Percentiles rank a stretch among this genome's conserved stretches.
These are phyloP conservation scores for Xenops minutus DNA, from an alignment of 2,797 vertebrate species.

Conservation along the genomic window DNA sequence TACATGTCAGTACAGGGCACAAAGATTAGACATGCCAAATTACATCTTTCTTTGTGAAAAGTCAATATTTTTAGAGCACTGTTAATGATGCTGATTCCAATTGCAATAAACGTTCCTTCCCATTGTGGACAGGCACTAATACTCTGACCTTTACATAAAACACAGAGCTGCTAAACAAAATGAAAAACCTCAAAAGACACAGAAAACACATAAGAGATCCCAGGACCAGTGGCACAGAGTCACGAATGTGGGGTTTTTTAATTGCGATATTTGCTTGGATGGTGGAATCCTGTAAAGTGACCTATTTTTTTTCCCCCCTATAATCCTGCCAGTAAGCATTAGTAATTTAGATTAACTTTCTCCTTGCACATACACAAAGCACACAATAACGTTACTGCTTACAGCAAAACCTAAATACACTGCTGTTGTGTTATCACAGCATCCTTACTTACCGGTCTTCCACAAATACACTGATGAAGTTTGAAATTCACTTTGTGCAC, in stretches of 20 bases:
- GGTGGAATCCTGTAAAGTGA: not conserved
- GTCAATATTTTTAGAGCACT: not conserved
- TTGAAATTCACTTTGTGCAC: constrained; percentile 82
- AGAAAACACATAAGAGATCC: not conserved
- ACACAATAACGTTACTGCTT: not conserved
- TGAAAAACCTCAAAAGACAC: not conserved
- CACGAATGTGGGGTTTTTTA: not conserved
- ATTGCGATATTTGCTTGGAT: not conserved
- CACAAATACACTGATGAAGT: constrained; percentile 90
- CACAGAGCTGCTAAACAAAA: not conserved
- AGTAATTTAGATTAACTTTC: constrained; percentile 26
- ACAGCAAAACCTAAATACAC: not conserved
- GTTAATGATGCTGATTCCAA: not conserved
- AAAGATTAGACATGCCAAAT: constrained; percentile 22
- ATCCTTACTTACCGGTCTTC: constrained; percentile 87
- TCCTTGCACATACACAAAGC: not conserved
- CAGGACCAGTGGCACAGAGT: not conserved
- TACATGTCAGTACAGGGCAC: not conserved
- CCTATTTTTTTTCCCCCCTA: not conserved
- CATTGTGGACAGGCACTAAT: not conserved
- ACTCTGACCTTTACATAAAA: not conserved
- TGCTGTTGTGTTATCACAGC: not conserved
- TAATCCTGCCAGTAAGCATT: constrained; percentile 14
- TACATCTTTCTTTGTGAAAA: constrained; percentile 40
- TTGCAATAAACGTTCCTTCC: not conserved